phyloP scores from a whole-genome alignment of 2,797 vertebrate species.

The Pangasius mekongensis region DNA sequence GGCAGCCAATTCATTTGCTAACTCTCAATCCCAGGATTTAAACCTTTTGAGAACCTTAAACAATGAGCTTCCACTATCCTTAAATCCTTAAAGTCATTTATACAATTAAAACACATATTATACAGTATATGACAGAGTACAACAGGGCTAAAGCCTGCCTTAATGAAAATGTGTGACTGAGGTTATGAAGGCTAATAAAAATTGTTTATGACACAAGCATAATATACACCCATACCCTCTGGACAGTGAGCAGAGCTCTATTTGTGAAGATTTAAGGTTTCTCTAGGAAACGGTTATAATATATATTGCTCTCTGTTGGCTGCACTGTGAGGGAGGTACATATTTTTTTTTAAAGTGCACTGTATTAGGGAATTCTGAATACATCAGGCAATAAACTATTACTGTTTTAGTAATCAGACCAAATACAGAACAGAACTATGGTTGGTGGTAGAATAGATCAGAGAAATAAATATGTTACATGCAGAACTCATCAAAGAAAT shows the following conservation, averaged over 20 bases:
- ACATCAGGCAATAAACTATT: not conserved
- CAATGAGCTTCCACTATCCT: not conserved
- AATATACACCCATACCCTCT: conserved; percentile 61
- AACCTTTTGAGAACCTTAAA: not conserved
- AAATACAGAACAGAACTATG: not conserved
- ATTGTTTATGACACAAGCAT: conserved; percentile 10
- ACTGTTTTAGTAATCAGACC: not conserved
- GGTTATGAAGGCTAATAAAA: conserved; percentile 23
- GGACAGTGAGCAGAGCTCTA: conserved; percentile 77
- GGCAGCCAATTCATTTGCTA: not conserved
- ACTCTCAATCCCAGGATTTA: not conserved
- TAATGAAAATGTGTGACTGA: conserved; percentile 12
- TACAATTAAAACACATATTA: not conserved
- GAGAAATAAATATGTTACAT: not conserved
- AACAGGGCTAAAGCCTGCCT: conserved; percentile 1
- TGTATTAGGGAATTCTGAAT: not conserved
- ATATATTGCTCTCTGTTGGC: not conserved
- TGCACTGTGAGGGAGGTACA: not conserved
- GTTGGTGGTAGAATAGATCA: not conserved
- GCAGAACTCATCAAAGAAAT: conserved; percentile 8
- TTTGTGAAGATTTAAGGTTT: conserved; percentile 20
- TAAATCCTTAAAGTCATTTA: not conserved
- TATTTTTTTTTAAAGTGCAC: not conserved
- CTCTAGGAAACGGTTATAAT: not conserved
- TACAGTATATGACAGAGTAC: conserved; percentile 9